These are phyloP conservation scores for Cordilura impudica DNA, from an alignment of 2,888 invertebrate species.

Conservation along the genomic window DNA sequence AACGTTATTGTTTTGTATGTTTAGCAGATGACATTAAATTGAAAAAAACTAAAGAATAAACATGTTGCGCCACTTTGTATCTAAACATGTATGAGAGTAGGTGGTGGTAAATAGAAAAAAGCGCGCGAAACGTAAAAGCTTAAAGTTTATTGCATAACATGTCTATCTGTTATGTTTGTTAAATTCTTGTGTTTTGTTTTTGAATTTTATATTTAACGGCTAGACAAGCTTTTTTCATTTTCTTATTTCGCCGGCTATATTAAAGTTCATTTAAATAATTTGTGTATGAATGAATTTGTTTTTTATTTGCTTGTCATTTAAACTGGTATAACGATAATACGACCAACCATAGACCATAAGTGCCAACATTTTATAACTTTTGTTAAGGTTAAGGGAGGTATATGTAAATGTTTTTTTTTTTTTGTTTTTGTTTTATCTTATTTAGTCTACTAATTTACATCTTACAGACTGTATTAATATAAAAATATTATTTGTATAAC, in stretches of 20 bases:
- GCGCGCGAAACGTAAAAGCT: slow-evolving; percentile 24
- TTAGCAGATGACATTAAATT: slow-evolving; percentile 32
- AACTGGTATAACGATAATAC: no score
- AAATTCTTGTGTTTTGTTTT: neutral
- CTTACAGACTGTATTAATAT: no score
- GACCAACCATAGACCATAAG: no score
- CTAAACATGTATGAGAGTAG: neutral
- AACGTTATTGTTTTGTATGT: slow-evolving; percentile 37
- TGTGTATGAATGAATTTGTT: slow-evolving; percentile 23
- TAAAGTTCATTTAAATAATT: slow-evolving; percentile 42
- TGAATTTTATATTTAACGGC: slow-evolving; percentile 1
- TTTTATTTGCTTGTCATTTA: no score
- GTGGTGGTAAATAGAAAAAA: neutral
- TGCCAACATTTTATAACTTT: no score
- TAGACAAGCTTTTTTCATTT: slow-evolving; percentile 29
- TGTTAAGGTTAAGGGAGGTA: no score
- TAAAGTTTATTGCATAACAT: slow-evolving; percentile 9
- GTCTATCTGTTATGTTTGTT: neutral
- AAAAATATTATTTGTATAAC: no score
- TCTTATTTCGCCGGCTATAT: slow-evolving; percentile 29
- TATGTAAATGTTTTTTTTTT: no score
- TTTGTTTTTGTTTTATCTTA: no score
- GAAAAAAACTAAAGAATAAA: no score
- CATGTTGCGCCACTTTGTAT: slow-evolving; percentile 34
- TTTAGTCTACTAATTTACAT: no score